These are phyloP conservation scores for Ectropis grisescens DNA, from an alignment of 1,140 invertebrate genomes.

Conservation along the genomic window DNA sequence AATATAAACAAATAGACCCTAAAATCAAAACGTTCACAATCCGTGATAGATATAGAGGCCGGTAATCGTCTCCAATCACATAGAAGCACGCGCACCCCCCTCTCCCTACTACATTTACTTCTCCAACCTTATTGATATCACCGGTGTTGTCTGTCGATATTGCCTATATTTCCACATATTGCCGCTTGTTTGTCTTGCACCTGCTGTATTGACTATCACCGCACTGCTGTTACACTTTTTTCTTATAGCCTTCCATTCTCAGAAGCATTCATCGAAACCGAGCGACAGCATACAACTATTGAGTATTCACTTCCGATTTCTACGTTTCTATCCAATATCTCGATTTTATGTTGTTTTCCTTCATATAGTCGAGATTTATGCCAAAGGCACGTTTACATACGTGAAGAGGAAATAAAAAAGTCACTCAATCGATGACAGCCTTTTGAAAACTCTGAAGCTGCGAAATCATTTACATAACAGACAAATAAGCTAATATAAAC, in stretches of 20 bases:
- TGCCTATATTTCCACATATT: conserved; percentile 30
- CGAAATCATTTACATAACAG: no score
- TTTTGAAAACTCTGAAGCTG: no score
- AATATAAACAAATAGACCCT: no score
- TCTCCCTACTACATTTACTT: conserved; percentile 24
- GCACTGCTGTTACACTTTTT: conserved; percentile 18
- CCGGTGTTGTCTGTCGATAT: conserved; percentile 22
- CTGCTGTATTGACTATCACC: conserved; percentile 20
- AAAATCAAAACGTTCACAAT: no score
- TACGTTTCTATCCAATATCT: conserved; percentile 17
- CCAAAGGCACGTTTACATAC: conserved; percentile 1
- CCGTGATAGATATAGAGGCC: conserved; percentile 17
- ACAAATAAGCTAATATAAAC: no score
- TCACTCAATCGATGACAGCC: no score
- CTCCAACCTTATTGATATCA: conserved; percentile 23
- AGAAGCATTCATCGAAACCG: conserved; percentile 18
- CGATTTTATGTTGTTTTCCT: conserved; percentile 14
- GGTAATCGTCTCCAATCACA: conserved; percentile 34
- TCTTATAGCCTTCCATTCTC: conserved; percentile 21
- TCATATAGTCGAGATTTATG: conserved; percentile 14
- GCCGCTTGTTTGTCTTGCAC: conserved; percentile 38
- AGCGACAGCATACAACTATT: conserved; percentile 19
- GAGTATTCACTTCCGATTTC: conserved; percentile 18
- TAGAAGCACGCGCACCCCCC: conserved; percentile 26
- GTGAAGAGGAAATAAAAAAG: no score